A percentile compares a stretch with the other conserved stretches of the same genome.
phyloP scores from a whole-genome alignment of 1,140 invertebrate genomes.

The Sesamia nonagrioides region DNA sequence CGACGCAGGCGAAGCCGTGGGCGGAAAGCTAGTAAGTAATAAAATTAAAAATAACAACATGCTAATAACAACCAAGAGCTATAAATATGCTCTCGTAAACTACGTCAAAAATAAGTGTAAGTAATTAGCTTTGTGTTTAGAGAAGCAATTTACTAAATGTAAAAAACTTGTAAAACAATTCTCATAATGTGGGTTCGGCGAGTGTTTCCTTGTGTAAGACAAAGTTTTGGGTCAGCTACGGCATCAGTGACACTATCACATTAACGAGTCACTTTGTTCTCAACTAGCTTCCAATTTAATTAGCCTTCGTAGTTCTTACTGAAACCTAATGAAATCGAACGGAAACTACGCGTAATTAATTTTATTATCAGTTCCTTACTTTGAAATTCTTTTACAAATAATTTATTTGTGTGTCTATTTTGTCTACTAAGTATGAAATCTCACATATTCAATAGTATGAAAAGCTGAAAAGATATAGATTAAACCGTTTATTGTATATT shows the following conservation, averaged over 20 bases:
- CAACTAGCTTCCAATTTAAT: slow-evolving; percentile 70
- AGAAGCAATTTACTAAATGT: slow-evolving; percentile 56
- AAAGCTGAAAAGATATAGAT: background rate
- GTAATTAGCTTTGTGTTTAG: slow-evolving; percentile 49
- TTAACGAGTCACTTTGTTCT: slow-evolving; percentile 67
- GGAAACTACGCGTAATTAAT: slow-evolving; percentile 15
- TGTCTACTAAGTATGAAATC: background rate
- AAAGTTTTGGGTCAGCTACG: slow-evolving; percentile 64
- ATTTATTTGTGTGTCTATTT: background rate
- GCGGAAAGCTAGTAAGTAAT: too few species aligned
- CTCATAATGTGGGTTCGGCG: slow-evolving; percentile 53
- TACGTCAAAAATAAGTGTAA: slow-evolving; percentile 8
- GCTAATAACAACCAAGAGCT: background rate
- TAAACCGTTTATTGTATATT: background rate
- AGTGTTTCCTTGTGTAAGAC: slow-evolving; percentile 54
- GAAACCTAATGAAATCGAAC: slow-evolving; percentile 34
- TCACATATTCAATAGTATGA: background rate
- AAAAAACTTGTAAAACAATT: slow-evolving; percentile 61
- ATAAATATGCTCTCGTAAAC: background rate
- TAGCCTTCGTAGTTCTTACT: slow-evolving; percentile 51
- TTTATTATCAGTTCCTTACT: slow-evolving; percentile 22
- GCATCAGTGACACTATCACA: slow-evolving; percentile 67
- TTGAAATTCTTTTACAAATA: slow-evolving; percentile 33
- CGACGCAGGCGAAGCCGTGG: too few species aligned
- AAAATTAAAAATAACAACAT: background rate